These are phyloP conservation scores for Hypsopygia costalis DNA, from an alignment of 2,888 invertebrate species.

Conservation along the genomic window DNA sequence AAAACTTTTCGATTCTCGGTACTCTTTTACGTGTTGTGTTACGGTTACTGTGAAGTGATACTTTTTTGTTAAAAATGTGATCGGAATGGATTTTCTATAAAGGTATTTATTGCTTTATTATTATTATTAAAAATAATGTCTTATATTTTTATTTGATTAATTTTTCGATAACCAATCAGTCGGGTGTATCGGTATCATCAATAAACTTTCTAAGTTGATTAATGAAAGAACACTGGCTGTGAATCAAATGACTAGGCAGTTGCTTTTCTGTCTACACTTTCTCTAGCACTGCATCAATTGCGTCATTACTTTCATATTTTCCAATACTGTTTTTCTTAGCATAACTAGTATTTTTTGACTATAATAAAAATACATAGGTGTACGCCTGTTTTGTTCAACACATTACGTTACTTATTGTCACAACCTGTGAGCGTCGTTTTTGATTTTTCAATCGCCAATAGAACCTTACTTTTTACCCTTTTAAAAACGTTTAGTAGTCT, in stretches of 20 bases:
- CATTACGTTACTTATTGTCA: too few species aligned
- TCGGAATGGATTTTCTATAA: background rate
- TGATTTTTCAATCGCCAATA: too few species aligned
- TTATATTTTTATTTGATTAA: slow-evolving; percentile 10
- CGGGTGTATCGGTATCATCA: slow-evolving; percentile 33
- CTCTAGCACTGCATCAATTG: slow-evolving; percentile 46
- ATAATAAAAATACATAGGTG: too few species aligned
- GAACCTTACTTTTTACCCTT: too few species aligned
- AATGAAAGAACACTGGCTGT: slow-evolving; percentile 44
- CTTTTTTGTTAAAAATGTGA: background rate
- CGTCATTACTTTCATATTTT: slow-evolving; percentile 48
- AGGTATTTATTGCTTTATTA: background rate
- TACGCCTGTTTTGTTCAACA: too few species aligned
- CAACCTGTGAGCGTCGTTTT: too few species aligned
- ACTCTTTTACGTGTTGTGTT: background rate
- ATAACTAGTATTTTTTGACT: too few species aligned
- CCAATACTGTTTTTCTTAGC: slow-evolving; percentile 21
- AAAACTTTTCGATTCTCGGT: slow-evolving; percentile 16
- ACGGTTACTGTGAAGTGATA: background rate
- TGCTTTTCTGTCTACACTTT: slow-evolving; percentile 48
- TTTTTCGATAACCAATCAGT: slow-evolving; percentile 23
- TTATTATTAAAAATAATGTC: slow-evolving; percentile 15
- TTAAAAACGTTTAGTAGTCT: too few species aligned
- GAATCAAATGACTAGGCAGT: slow-evolving; percentile 42
- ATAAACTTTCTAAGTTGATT: slow-evolving; percentile 64